phyloP scores from a whole-genome alignment of 1,140 invertebrate species.

The Chironomus striatipennis region DNA sequence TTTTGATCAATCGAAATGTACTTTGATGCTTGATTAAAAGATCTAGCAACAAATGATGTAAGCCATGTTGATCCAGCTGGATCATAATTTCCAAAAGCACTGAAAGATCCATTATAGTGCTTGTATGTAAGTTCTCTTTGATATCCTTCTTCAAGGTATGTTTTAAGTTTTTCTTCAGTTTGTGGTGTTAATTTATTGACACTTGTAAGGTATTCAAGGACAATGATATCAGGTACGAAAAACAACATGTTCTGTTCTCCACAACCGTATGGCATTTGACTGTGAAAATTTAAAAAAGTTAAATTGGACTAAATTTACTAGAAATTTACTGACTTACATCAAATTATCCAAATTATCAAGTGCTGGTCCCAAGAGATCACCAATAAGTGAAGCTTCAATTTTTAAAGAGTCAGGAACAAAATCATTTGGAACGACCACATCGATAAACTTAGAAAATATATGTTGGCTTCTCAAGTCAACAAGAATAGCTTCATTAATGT shows the following conservation, averaged over 20 bases:
- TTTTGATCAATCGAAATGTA: constrained; percentile 71
- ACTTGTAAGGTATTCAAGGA: constrained; percentile 60
- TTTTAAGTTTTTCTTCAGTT: constrained; percentile 61
- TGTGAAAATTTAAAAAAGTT: no score
- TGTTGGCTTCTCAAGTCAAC: constrained; percentile 53
- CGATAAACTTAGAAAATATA: constrained; percentile 48
- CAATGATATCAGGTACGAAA: constrained; percentile 83
- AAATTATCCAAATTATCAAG: constrained; percentile 63
- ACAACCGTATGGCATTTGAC: constrained; percentile 75
- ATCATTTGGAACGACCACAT: constrained; percentile 57
- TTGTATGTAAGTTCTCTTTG: constrained; percentile 88
- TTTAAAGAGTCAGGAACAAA: constrained; percentile 55
- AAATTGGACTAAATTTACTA: no score
- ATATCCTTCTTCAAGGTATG: constrained; percentile 77
- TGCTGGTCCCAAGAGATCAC: constrained; percentile 61
- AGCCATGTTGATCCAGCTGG: constrained; percentile 85
- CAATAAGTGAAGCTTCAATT: constrained; percentile 58
- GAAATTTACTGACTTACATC: constrained; percentile 36
- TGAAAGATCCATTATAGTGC: constrained; percentile 86
- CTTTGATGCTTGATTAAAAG: constrained; percentile 69
- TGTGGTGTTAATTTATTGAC: constrained; percentile 37
- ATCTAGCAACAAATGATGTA: constrained; percentile 87
- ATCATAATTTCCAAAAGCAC: constrained; percentile 74
- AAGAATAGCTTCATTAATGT: constrained; percentile 60
- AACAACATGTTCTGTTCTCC: constrained; percentile 94